Evolutionary conservation across 2,888 invertebrate species (phyloP).

Genomic region (Tholera decimalis): DNA sequence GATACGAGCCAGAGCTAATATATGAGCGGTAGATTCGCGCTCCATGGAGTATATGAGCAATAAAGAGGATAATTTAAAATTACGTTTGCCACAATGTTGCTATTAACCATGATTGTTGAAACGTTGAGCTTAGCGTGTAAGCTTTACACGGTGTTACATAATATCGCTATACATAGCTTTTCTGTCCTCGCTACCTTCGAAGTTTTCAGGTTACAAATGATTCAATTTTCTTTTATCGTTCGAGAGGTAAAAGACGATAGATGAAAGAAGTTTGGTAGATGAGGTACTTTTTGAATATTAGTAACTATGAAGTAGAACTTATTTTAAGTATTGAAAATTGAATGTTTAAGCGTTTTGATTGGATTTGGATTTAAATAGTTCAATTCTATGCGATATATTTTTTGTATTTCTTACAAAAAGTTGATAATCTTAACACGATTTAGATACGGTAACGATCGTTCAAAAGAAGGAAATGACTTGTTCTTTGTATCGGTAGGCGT

Average conservation of each 20-base stretch:
- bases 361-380: slow-evolving; percentile 53
- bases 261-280: slow-evolving; percentile 57
- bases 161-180: slow-evolving; percentile 43
- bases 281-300: slow-evolving; percentile 52
- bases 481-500: slow-evolving; percentile 76
- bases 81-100: slow-evolving; percentile 83
- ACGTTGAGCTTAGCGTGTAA: slow-evolving; percentile 61
- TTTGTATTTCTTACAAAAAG: slow-evolving; percentile 44
- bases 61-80: slow-evolving; percentile 88
- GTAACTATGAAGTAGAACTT: slow-evolving; percentile 43
- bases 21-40: slow-evolving; percentile 83
- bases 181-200: slow-evolving; percentile 48
- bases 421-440: slow-evolving; percentile 59
- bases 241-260: slow-evolving; percentile 58
- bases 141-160: slow-evolving; percentile 62
- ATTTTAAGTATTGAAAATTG: slow-evolving; percentile 56
- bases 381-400: slow-evolving; percentile 41
- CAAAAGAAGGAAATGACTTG: slow-evolving; percentile 84
- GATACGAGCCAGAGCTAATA: slow-evolving; percentile 82
- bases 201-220: slow-evolving; percentile 64
- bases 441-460: slow-evolving; percentile 70
- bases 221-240: slow-evolving; percentile 67
- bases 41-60: slow-evolving; percentile 83
- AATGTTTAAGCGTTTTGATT: slow-evolving; percentile 53
- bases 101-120: slow-evolving; percentile 80